A percentile compares a stretch with the other conserved stretches of the same genome.
phyloP scores from a whole-genome alignment of 2,888 invertebrate genomes.

The Heliconius ismenius region DNA sequence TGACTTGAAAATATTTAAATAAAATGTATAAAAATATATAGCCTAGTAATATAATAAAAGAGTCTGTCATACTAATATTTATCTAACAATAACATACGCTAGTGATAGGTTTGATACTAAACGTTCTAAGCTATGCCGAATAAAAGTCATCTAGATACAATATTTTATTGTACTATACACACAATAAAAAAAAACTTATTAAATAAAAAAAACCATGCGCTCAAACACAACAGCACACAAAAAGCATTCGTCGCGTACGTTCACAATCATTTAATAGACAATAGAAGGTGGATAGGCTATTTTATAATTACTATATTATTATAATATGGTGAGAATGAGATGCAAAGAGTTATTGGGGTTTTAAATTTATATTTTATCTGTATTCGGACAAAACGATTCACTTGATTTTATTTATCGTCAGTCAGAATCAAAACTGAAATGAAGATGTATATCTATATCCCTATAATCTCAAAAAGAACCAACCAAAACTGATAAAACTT shows the following conservation, averaged over 20 bases:
- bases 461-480: neutral
- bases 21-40: neutral
- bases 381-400: neutral
- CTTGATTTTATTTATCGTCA: neutral
- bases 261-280: conserved; percentile 34
- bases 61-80: conserved; percentile 19
- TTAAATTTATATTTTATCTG: no score
- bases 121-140: conserved; percentile 46
- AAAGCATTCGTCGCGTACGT: conserved; percentile 63
- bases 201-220: conserved; percentile 55
- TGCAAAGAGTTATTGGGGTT: no score
- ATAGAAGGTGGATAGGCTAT: conserved; percentile 34
- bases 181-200: conserved; percentile 43
- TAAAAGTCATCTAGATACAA: conserved; percentile 42
- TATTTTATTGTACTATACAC: conserved; percentile 53
- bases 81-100: conserved; percentile 45
- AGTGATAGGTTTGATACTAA: conserved; percentile 75
- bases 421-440: no score
- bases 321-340: neutral
- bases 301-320: neutral
- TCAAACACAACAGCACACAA: conserved; percentile 68
- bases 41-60: conserved; percentile 20
- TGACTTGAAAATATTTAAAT: conserved; percentile 29
- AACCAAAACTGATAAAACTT: no score
- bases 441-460: no score